Conservation (phyloP, 1,140 invertebrate species). For the Metopolophium dirhodum region DNA sequence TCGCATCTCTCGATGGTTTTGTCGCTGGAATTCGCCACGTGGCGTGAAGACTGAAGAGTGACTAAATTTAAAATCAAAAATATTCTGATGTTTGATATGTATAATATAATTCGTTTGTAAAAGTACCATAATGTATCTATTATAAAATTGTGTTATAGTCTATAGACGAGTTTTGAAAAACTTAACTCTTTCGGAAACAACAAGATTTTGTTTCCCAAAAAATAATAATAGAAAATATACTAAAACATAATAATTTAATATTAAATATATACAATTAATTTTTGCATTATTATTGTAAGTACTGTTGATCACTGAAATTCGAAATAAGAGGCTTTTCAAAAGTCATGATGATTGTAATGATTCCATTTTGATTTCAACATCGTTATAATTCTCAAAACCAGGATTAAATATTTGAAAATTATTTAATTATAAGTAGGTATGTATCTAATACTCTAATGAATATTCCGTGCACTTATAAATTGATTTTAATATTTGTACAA, state of each 20-base stretch:
- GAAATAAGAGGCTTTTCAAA: neutral
- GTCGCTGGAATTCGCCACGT: slow-evolving; percentile 20
- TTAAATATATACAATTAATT: neutral
- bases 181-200: neutral
- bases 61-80: slow-evolving; percentile 45
- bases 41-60: neutral
- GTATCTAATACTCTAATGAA: too few relatives aligned
- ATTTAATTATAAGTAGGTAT: neutral
- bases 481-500: neutral
- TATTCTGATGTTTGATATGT: neutral
- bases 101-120: neutral
- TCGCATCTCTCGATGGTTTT: neutral
- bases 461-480: too few relatives aligned
- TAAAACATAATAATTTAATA: neutral
- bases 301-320: too few relatives aligned
- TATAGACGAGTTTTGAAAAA: neutral
- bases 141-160: neutral
- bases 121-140: neutral
- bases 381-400: neutral
- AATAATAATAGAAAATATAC: neutral
- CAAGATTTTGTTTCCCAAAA: neutral
- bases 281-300: neutral
- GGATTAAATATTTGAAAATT: neutral
- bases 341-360: neutral
- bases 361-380: neutral